phyloP scores from a whole-genome alignment of 2,797 vertebrate species.

The Pipistrellus pygmaeus region DNA sequence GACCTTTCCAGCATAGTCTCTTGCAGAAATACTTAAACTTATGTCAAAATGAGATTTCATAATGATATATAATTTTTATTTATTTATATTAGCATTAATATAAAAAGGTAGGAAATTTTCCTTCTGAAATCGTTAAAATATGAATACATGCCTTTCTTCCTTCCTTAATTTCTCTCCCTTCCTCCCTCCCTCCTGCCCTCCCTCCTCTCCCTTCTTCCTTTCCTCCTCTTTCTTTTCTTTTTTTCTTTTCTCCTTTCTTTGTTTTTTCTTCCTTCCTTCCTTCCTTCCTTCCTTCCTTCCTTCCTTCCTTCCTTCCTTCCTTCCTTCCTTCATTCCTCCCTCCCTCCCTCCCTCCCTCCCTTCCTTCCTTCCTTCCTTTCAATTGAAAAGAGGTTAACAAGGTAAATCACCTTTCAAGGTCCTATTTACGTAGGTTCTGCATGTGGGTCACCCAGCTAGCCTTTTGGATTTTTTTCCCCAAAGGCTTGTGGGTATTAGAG shows the following conservation, averaged over 20 bases:
- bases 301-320: too few relatives aligned
- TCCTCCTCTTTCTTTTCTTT: too few relatives aligned
- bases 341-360: too few relatives aligned
- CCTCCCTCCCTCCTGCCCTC: too few relatives aligned
- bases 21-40: constrained; percentile 51
- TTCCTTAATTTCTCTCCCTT: too few relatives aligned
- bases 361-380: background rate
- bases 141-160: background rate
- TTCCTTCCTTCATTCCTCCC: too few relatives aligned
- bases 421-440: background rate
- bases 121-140: constrained; percentile 49
- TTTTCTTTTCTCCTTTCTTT: too few relatives aligned
- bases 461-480: constrained; percentile 18
- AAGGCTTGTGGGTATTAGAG: background rate
- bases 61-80: constrained; percentile 20
- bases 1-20: background rate
- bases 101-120: constrained; percentile 9
- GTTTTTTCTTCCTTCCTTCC: too few relatives aligned
- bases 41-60: constrained; percentile 23
- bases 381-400: background rate
- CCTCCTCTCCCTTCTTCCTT: too few relatives aligned
- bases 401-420: background rate
- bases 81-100: background rate
- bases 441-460: background rate
- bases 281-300: too few relatives aligned